Base-by-base conservation (phyloP, 1,140 invertebrate genomes). In the Lepidurus apus region DNA sequence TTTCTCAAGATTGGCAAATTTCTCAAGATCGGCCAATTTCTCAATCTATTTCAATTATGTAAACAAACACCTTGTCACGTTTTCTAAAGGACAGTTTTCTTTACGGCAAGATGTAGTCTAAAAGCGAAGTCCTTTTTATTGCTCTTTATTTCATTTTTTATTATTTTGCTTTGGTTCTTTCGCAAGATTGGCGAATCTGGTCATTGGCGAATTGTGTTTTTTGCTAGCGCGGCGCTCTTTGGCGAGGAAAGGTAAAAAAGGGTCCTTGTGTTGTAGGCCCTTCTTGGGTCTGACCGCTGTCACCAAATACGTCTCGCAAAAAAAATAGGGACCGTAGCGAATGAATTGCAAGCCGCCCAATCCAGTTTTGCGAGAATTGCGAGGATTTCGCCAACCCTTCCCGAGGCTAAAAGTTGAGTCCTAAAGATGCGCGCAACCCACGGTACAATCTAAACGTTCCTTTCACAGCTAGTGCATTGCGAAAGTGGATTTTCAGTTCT, bases 341-440 rank as follows among this genome's bases (percentile, higher is more conserved):
- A 65, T 65, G 53, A 65, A 65, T 65, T 65, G 53, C 53, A 65
- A 65, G 53, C 21, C 53, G 53, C 9, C 53, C 17, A 17, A 65
- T 65, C 53, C 53, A 65, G 53, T 65, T 65, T 65, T 65, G 53
- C 53, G 21, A 21, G 53, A n/a, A 47, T 65, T 65, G 53, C 53
- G 21, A 21, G 53, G 53, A 47, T 65, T 65, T 65, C 2, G 53
- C 53, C 21, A 65, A 65, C 53, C 53, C 53, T n/a, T 65, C 17
- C 53, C 53, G n/a, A 21, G 53, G 53, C 53, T 65, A 65, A 9
- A 65, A 9, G 53, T 65, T 21, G 5, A 65, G 9, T 7, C 21
- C 8, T 13, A 65, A 17, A 65, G 53, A 65, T 65, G 17, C 21
- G 53, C 8, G 17, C 53, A 65, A n/a, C 53, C 6, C 13, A 21